phyloP scores from a whole-genome alignment of 2,888 invertebrate species.

The Leptinotarsa juncta region DNA sequence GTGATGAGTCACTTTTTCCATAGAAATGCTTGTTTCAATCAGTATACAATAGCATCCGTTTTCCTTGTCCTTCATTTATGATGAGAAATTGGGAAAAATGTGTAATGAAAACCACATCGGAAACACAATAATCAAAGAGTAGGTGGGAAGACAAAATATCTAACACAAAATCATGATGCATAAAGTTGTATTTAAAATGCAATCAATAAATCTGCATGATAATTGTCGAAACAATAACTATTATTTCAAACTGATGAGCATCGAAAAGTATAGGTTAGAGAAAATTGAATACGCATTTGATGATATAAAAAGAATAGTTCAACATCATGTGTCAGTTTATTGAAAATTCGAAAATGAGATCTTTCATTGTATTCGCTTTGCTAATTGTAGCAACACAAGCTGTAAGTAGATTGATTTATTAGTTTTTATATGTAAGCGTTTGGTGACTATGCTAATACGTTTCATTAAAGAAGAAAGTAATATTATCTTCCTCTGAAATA shows the following conservation, averaged over 20 bases:
- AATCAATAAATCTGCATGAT: conserved; percentile 16
- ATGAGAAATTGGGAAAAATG: background rate
- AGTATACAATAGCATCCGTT: too few relatives aligned
- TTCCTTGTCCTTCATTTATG: too few relatives aligned
- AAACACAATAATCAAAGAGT: background rate
- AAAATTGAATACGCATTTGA: background rate
- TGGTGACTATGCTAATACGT: background rate
- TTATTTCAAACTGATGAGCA: conserved; percentile 15
- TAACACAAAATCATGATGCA: background rate
- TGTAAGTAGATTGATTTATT: background rate
- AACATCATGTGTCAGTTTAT: conserved; percentile 1
- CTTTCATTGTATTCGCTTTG: conserved; percentile 37
- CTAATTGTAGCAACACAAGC: conserved; percentile 27
- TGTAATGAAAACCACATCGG: background rate
- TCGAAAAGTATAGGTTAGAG: conserved; percentile 1
- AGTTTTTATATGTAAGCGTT: background rate
- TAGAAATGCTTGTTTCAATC: too few relatives aligned
- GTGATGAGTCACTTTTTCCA: too few relatives aligned
- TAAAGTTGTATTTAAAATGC: conserved; percentile 21
- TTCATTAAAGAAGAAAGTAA: too few relatives aligned
- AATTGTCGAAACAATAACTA: background rate
- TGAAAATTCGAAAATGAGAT: conserved; percentile 43
- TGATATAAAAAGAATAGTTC: conserved; percentile 4
- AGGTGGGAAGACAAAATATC: background rate
- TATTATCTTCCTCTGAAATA: too few relatives aligned